Percentiles rank a stretch among this genome's conserved stretches.
phyloP scores from a whole-genome alignment of 2,113 vertebrate genomes.

The Alligator mississippiensis region DNA sequence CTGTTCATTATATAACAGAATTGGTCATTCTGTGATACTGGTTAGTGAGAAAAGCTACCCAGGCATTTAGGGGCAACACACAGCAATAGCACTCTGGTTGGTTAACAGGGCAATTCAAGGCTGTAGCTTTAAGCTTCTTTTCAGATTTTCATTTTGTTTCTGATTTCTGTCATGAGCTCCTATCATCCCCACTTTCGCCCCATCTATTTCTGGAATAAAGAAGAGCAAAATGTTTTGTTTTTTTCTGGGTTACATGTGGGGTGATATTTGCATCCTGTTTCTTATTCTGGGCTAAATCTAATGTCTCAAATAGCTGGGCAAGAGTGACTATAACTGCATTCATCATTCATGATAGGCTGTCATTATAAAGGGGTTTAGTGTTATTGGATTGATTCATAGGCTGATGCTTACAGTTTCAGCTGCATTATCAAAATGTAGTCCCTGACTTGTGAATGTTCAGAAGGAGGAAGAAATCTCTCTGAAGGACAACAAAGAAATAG shows the following conservation, averaged over 20 bases:
- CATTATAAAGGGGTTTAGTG: conserved; percentile 44
- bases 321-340: fast-evolving
- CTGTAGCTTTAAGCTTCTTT: no score
- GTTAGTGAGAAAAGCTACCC: no score
- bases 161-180: no score
- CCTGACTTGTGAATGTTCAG: conserved; percentile 56
- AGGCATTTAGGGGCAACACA: no score
- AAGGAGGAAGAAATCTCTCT: conserved; percentile 49
- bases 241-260: background rate
- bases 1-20: no score
- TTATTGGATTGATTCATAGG: conserved; percentile 11
- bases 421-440: conserved; percentile 45
- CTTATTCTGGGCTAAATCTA: fast-evolving
- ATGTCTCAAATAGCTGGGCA: background rate
- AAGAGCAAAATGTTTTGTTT: background rate
- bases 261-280: background rate
- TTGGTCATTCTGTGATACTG: no score
- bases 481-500: conserved; percentile 65
- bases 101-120: no score
- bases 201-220: no score
- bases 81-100: no score
- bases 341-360: background rate
- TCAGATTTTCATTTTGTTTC: no score
- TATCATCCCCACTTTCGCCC: background rate
- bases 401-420: conserved; percentile 1